These are phyloP conservation scores for Oplegnathus fasciatus DNA, from an alignment of 2,113 vertebrate species.

Conservation along the genomic window DNA sequence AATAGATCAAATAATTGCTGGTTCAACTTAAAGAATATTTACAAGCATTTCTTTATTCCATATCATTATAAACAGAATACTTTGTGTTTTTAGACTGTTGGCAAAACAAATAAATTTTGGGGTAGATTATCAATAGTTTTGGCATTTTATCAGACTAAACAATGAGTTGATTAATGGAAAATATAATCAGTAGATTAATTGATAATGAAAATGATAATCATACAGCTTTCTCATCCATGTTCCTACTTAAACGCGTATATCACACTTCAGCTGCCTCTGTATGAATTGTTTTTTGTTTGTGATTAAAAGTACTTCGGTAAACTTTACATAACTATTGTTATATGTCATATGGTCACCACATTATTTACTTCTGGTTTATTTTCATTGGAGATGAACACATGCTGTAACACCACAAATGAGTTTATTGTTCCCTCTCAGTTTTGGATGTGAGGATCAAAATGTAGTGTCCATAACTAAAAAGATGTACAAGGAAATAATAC, in stretches of 20 bases:
- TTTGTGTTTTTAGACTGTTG: neutral
- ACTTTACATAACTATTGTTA: neutral
- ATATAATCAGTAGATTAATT: neutral
- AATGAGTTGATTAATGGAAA: neutral
- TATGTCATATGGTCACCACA: too few species aligned
- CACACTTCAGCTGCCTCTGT: neutral
- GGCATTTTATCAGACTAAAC: neutral
- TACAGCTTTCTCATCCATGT: neutral
- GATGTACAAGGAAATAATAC: neutral
- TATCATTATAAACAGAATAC: neutral
- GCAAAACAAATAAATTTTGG: neutral
- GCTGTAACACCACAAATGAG: neutral
- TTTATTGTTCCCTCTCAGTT: neutral
- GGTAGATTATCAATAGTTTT: neutral
- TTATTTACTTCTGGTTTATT: neutral
- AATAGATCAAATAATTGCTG: neutral
- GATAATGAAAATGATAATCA: too few species aligned
- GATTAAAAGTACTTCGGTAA: constrained; percentile 1
- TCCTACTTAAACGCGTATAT: neutral
- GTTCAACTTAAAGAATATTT: neutral
- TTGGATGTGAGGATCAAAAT: neutral
- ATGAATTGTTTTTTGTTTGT: neutral
- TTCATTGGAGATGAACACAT: neutral
- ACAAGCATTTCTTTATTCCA: neutral
- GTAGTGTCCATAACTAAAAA: neutral